Base-by-base conservation (phyloP, 37 sponge, comb jelly and placozoan genomes). In the Aplysina aerophoba region DNA sequence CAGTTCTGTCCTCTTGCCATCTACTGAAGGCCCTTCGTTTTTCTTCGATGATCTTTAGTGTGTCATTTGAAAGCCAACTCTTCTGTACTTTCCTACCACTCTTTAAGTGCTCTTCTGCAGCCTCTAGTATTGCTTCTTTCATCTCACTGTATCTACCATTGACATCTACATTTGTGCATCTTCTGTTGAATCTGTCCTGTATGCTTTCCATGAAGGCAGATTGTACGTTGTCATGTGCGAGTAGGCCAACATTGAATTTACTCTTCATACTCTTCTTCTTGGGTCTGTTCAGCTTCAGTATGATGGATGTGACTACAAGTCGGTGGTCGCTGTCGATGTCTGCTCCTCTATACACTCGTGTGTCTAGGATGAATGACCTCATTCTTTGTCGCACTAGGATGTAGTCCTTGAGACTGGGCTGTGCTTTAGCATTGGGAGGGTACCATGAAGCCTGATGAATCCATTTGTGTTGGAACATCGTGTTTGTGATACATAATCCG, bases 381-480 rank as follows among this genome's bases (percentile, higher is more conserved):
- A 67, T 67, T n/a, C 69, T 16, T n/a, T 67, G 27, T n/a, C 28
- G 22, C 28, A 67, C 28, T n/a, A 67, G 69, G 27, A 67, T n/a
- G 69, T 67, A 67, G 69, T 67, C 69, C 28, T 67, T 67, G 28
- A 67, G 69, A n/a, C 69, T 67, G 22, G 69, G 69, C 69, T 67
- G 22, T 16, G 69, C 22, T 67, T 16, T 67, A 25, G 69, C 27
- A 67, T n/a, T n/a, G 28, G 69, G 69, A n/a, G 69, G 69, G 69
- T 67, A 67, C 69, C 69, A 67, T 67, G 69, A 67, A 16, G 69
- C 69, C 28, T 67, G 69, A 67, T 67, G 69, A n/a, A 67, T 67
- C 27, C 27, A 27, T n/a, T 67, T 67, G 69, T 67, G 69, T 67
- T 16, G 69, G 28, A 67, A 67, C 22, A 67, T 25, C 13, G 69